A percentile compares a stretch with the other conserved stretches of the same genome.
These are phyloP conservation scores for Diogma glabrata DNA, from an alignment of 2,888 invertebrate genomes.

Conservation along the genomic window DNA sequence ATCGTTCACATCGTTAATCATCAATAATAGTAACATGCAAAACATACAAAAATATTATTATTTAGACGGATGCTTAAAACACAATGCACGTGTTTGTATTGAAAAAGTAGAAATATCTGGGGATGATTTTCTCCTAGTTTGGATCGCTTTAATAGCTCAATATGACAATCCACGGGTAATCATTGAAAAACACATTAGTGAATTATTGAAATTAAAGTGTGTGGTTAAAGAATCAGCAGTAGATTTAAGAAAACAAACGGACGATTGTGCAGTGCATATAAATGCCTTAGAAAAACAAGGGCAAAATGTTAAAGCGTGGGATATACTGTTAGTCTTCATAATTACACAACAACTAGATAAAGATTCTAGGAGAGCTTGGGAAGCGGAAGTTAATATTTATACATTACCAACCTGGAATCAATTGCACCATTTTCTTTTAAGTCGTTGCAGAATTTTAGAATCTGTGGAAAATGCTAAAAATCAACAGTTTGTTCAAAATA, in stretches of 20 bases:
- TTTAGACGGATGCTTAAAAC: slow-evolving; percentile 1
- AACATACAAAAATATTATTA: neutral
- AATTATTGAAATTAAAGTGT: neutral
- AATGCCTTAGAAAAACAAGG: neutral
- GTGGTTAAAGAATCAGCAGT: no score
- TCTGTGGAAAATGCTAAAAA: neutral
- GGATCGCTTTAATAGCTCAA: neutral
- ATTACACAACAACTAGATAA: neutral
- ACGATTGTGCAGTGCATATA: neutral
- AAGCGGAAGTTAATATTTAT: neutral
- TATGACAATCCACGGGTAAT: neutral
- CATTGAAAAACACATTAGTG: slow-evolving; percentile 1
- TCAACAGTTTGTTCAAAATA: neutral
- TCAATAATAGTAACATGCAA: neutral
- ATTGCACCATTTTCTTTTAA: neutral
- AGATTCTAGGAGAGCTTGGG: neutral
- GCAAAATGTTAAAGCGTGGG: no score
- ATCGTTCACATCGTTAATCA: neutral
- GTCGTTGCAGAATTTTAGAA: neutral
- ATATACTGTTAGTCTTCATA: neutral
- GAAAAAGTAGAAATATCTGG: neutral
- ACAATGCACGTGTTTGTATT: neutral
- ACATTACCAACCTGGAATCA: slow-evolving; percentile 1
- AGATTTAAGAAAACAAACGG: no score
- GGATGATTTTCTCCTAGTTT: neutral